phyloP scores from a whole-genome alignment of 2,797 vertebrate genomes.

The Geotrypetes seraphini region DNA sequence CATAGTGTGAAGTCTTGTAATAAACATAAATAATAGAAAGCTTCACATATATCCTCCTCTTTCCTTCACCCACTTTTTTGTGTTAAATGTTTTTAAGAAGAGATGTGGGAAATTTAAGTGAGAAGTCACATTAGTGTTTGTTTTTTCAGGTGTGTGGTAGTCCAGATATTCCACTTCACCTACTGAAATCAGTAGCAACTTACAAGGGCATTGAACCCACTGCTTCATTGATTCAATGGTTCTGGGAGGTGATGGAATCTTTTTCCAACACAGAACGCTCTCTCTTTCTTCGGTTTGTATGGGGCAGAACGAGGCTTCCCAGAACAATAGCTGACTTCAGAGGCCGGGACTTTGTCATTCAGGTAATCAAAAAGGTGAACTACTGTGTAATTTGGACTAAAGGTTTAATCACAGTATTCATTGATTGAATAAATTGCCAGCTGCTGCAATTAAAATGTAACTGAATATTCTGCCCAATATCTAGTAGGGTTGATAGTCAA shows the following conservation, averaged over 20 bases:
- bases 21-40: too few species aligned
- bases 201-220: constrained; percentile 94
- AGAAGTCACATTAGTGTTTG: too few species aligned
- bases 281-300: constrained; percentile 92
- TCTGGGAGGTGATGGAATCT: constrained; percentile 98
- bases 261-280: constrained; percentile 97
- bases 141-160: constrained; percentile 84
- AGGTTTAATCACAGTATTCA: too few species aligned
- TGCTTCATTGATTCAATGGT: constrained; percentile 88
- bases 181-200: constrained; percentile 93
- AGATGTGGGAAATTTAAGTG: background rate
- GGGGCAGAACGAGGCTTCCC: constrained; percentile 90
- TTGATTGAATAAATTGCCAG: too few species aligned
- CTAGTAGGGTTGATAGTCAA: too few species aligned
- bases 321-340: constrained; percentile 95
- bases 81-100: background rate
- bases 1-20: too few species aligned
- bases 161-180: constrained; percentile 93
- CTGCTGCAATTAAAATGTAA: too few species aligned
- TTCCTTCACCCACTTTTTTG: too few species aligned
- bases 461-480: too few species aligned
- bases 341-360: constrained; percentile 94
- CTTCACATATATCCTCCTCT: too few species aligned
- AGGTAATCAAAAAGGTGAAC: constrained; percentile 74
- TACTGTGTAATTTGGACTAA: too few species aligned